These are phyloP conservation scores for Carollia perspicillata DNA, from an alignment of 2,113 vertebrate genomes.

Conservation along the genomic window DNA sequence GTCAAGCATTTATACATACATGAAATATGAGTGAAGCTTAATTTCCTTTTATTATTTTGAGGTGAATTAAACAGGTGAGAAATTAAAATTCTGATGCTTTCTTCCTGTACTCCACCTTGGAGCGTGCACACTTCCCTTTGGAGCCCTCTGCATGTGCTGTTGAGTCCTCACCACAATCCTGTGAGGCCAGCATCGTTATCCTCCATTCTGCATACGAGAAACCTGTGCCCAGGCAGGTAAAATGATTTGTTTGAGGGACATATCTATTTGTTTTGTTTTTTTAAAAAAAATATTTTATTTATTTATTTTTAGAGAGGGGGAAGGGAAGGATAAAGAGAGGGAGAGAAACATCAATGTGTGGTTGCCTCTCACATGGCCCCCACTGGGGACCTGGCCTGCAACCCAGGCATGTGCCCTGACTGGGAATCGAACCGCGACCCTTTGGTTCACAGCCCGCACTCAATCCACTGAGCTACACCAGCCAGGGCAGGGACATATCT, in stretches of 20 bases:
- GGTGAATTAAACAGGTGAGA: neutral
- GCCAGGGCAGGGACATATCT: neutral
- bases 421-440: no score
- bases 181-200: neutral
- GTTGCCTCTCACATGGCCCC: no score
- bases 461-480: no score
- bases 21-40: neutral
- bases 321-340: no score
- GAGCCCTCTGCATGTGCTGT: neutral
- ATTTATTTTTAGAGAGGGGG: no score
- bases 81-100: neutral
- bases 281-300: no score
- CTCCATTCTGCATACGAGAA: neutral
- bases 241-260: neutral
- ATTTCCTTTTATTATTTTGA: neutral
- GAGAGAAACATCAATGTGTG: no score
- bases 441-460: no score
- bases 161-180: neutral
- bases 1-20: neutral
- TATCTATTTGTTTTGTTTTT: neutral
- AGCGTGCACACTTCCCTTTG: neutral
- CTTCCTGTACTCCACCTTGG: neutral
- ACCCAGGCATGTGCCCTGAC: no score
- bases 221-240: neutral
- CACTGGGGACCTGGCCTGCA: no score